A percentile compares a stretch with the other conserved stretches of the same genome.
phyloP scores from a whole-genome alignment of 2,888 invertebrate species.

The Anorthoa munda region DNA sequence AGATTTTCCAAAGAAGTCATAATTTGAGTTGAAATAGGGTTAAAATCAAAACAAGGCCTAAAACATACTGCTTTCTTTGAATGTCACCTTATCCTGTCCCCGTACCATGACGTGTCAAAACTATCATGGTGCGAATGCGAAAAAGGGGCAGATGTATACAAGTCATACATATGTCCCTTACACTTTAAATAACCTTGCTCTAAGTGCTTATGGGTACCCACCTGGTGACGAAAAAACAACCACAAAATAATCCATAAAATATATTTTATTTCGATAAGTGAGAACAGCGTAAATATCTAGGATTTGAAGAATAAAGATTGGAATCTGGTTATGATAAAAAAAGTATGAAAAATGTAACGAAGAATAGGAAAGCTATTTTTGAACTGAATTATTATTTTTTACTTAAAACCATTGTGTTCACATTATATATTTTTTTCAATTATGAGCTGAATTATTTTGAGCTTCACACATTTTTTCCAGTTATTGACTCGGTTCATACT shows the following conservation, averaged over 20 bases:
- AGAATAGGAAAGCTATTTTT: conserved; percentile 1
- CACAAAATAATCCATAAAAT: conserved; percentile 13
- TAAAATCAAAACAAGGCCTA: too few relatives aligned
- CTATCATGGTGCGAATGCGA: too few relatives aligned
- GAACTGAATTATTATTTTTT: not conserved
- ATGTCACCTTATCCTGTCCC: too few relatives aligned
- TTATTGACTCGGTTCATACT: conserved; percentile 1
- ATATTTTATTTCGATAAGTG: not conserved
- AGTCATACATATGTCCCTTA: too few relatives aligned
- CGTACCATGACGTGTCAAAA: too few relatives aligned
- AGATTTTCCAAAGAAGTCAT: too few relatives aligned
- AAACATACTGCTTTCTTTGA: too few relatives aligned
- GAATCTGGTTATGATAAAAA: not conserved
- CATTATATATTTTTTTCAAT: too few relatives aligned
- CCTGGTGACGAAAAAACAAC: not conserved
- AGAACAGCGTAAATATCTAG: not conserved
- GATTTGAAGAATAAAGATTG: conserved; percentile 4
- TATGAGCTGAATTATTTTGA: not conserved
- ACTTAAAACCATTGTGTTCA: conserved; percentile 4
- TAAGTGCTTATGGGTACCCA: too few relatives aligned
- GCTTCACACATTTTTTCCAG: not conserved
- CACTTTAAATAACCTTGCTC: too few relatives aligned
- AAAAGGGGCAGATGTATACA: too few relatives aligned
- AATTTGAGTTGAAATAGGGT: too few relatives aligned
- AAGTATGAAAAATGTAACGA: conserved; percentile 10